A percentile compares a stretch with the other conserved stretches of the same genome.
phyloP scores from a whole-genome alignment of 2,113 vertebrate genomes.

The Silurus glanis region DNA sequence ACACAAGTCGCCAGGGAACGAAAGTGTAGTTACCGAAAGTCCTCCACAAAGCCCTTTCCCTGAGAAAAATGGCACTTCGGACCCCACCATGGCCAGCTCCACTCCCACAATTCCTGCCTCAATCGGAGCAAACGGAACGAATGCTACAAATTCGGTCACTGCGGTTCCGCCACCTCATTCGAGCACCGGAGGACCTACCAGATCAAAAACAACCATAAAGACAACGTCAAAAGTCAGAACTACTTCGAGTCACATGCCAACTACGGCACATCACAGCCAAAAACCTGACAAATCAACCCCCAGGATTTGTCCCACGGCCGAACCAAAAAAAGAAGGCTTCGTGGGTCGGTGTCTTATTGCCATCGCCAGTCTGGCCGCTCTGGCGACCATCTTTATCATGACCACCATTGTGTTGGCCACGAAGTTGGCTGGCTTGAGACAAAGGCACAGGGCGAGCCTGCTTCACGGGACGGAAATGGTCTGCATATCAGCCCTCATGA shows the following conservation, averaged over 20 bases:
- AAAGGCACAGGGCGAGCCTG: slow-evolving; percentile 46
- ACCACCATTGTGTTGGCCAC: slow-evolving; percentile 59
- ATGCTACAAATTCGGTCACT: not conserved
- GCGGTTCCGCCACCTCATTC: not conserved
- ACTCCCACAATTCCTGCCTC: not conserved
- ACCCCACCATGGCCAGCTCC: not conserved
- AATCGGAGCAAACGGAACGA: not conserved
- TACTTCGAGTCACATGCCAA: not conserved
- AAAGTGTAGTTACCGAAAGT: slow-evolving; percentile 9
- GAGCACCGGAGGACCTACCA: not conserved
- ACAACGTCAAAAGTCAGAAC: not conserved
- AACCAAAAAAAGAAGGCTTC: not conserved
- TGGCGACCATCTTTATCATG: slow-evolving; percentile 75
- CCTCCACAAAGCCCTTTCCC: not conserved
- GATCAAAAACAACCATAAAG: not conserved
- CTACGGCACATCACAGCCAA: not conserved
- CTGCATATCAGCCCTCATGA: slow-evolving; percentile 78
- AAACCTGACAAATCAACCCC: not conserved
- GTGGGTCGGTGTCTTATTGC: slow-evolving; percentile 74
- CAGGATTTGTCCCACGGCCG: slow-evolving; percentile 14
- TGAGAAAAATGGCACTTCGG: not conserved
- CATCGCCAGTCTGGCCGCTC: slow-evolving; percentile 73
- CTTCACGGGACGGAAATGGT: slow-evolving; percentile 75
- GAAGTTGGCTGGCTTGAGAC: slow-evolving; percentile 67
- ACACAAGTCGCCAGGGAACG: not conserved